Conservation (phyloP, 1,140 invertebrate species). For the Saccostrea glomerata region DNA sequence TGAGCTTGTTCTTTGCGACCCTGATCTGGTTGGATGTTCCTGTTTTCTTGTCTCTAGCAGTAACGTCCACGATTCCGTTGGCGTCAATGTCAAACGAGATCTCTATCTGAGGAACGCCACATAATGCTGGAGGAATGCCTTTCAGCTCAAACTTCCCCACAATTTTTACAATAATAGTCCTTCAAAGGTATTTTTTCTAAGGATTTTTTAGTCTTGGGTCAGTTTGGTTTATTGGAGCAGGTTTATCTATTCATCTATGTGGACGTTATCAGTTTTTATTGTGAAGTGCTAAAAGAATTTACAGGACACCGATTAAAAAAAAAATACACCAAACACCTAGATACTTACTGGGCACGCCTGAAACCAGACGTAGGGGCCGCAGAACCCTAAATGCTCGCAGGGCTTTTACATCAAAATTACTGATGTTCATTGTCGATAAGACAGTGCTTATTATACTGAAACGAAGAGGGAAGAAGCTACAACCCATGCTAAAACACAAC, state of each 20-base stretch:
- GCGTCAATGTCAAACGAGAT: neutral
- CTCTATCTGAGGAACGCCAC: constrained; percentile 78
- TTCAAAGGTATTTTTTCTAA: neutral
- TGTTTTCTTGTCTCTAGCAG: neutral
- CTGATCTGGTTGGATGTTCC: neutral
- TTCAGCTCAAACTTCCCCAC: neutral
- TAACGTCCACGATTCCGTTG: neutral
- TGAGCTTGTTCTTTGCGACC: neutral
- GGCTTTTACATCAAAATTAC: constrained; percentile 99
- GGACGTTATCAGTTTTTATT: neutral
- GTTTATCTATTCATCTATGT: neutral
- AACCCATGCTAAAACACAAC: constrained; percentile 4
- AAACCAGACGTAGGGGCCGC: constrained; percentile 96
- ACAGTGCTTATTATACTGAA: constrained; percentile 96
- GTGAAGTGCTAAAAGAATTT: neutral
- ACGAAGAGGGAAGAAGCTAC: constrained; percentile 50
- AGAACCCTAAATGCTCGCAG: constrained; percentile 98
- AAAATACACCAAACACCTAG: constrained; percentile 43
- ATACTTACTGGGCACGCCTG: constrained; percentile 84
- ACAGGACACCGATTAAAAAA: neutral
- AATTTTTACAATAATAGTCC: too few species aligned
- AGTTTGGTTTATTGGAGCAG: too few species aligned
- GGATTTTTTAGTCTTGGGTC: neutral
- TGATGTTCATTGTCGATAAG: constrained; percentile 85
- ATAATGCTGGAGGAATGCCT: neutral